These are phyloP conservation scores for Stenoptilia bipunctidactyla DNA, from an alignment of 2,888 invertebrate species.

Conservation along the genomic window DNA sequence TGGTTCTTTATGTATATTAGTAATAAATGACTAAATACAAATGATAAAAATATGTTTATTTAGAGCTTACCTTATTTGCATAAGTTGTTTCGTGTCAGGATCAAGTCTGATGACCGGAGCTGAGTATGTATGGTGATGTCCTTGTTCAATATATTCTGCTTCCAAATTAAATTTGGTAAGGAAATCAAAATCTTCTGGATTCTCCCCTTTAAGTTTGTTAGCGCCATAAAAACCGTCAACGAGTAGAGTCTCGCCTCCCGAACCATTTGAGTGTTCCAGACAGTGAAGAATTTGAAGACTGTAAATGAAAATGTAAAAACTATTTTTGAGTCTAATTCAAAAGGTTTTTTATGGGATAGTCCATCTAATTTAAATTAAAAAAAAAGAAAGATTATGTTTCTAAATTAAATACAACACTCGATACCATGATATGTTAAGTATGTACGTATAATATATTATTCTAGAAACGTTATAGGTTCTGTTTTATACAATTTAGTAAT, in stretches of 20 bases:
- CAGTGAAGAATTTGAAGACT: slow-evolving; percentile 61
- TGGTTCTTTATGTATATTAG: too few species aligned
- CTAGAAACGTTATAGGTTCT: too few species aligned
- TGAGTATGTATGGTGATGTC: slow-evolving; percentile 65
- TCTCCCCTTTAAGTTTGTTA: slow-evolving; percentile 54
- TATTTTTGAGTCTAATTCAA: too few species aligned
- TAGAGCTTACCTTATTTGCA: slow-evolving; percentile 69
- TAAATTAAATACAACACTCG: too few species aligned
- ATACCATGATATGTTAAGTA: too few species aligned
- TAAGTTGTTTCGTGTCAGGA: slow-evolving; percentile 62
- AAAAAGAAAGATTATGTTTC: too few species aligned
- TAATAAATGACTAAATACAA: too few species aligned
- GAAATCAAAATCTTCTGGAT: slow-evolving; percentile 70
- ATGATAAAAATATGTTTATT: too few species aligned
- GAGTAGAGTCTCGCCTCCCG: slow-evolving; percentile 80
- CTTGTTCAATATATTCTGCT: slow-evolving; percentile 76
- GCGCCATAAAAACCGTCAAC: slow-evolving; percentile 82
- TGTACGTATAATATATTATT: too few species aligned
- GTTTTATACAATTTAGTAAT: too few species aligned
- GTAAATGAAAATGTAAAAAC: slow-evolving; percentile 13
- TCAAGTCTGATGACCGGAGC: slow-evolving; percentile 73
- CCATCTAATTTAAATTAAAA: too few species aligned
- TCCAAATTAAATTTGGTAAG: slow-evolving; percentile 71
- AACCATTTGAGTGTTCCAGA: slow-evolving; percentile 57
- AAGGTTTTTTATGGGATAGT: too few species aligned